Conservation (phyloP, 1,140 invertebrate genomes). For the Drosophila cardini region DNA sequence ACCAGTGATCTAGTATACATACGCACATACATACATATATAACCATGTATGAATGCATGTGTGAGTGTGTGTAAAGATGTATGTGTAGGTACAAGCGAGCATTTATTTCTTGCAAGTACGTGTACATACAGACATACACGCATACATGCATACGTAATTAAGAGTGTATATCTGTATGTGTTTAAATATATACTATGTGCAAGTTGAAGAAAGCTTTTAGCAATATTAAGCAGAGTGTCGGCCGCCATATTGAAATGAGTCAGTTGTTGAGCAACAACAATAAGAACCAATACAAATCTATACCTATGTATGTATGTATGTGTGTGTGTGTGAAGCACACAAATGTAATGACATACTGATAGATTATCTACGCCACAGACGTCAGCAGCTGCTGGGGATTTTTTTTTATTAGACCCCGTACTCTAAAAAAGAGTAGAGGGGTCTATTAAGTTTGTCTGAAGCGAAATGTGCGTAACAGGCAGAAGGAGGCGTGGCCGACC, state of each 20-base stretch:
- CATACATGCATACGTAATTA: conserved; percentile 1
- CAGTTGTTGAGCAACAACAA: conserved; percentile 14
- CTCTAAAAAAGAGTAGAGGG: too few relatives aligned
- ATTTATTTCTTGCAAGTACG: too few relatives aligned
- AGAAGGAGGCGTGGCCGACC: too few relatives aligned
- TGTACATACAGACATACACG: background rate
- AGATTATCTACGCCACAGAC: conserved; percentile 1
- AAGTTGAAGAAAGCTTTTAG: conserved; percentile 25
- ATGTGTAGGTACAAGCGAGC: too few relatives aligned
- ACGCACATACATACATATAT: conserved; percentile 1
- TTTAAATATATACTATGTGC: conserved; percentile 12
- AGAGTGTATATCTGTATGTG: conserved; percentile 2
- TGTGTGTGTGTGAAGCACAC: background rate
- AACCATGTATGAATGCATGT: background rate
- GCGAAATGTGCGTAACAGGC: too few relatives aligned
- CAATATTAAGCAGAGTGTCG: conserved; percentile 16
- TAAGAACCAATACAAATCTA: background rate
- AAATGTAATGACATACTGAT: conserved; percentile 5
- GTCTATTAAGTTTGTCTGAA: too few relatives aligned
- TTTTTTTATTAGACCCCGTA: too few relatives aligned
- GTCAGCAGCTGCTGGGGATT: conserved; percentile 14
- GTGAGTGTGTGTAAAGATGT: background rate
- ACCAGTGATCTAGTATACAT: conserved; percentile 9
- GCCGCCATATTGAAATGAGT: conserved; percentile 68
- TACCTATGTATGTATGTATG: background rate